phyloP scores from a whole-genome alignment of 1,140 invertebrate species.

The Olivierus martensii region DNA sequence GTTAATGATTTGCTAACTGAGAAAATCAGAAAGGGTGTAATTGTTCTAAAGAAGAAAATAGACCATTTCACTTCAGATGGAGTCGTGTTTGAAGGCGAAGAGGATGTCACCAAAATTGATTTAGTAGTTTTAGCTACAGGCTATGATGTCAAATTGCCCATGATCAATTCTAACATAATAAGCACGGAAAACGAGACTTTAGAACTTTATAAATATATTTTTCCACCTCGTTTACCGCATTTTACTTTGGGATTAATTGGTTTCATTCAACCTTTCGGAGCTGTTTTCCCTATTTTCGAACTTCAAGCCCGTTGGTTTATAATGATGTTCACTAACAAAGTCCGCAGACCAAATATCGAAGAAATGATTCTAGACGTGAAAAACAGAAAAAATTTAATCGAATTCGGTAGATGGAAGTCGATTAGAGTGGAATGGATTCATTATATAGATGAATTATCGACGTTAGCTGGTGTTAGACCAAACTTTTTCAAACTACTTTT shows the following conservation, averaged over 20 bases:
- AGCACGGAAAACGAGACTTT: conserved; percentile 23
- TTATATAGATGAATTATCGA: conserved; percentile 31
- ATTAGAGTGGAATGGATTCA: conserved; percentile 28
- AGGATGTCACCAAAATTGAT: conserved; percentile 21
- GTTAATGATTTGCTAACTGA: conserved; percentile 41
- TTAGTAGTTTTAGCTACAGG: conserved; percentile 32
- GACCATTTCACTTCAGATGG: conserved; percentile 24
- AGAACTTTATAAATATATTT: conserved; percentile 34
- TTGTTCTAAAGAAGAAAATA: conserved; percentile 31
- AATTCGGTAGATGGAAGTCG: conserved; percentile 15
- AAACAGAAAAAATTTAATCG: conserved; percentile 15
- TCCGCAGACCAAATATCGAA: conserved; percentile 12
- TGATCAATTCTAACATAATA: conserved; percentile 23
- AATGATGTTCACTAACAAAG: conserved; percentile 14
- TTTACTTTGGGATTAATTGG: conserved; percentile 36
- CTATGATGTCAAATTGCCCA: conserved; percentile 32
- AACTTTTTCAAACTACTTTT: conserved; percentile 25
- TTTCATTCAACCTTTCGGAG: conserved; percentile 36
- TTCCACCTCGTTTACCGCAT: conserved; percentile 26
- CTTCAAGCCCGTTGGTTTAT: conserved; percentile 25
- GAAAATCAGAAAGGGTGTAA: conserved; percentile 32
- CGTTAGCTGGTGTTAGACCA: conserved; percentile 26
- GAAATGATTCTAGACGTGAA: conserved; percentile 13
- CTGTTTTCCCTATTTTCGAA: conserved; percentile 37
- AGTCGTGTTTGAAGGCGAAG: conserved; percentile 27